phyloP scores from a whole-genome alignment of 2,797 vertebrate genomes.

The Meriones psammophilus region DNA sequence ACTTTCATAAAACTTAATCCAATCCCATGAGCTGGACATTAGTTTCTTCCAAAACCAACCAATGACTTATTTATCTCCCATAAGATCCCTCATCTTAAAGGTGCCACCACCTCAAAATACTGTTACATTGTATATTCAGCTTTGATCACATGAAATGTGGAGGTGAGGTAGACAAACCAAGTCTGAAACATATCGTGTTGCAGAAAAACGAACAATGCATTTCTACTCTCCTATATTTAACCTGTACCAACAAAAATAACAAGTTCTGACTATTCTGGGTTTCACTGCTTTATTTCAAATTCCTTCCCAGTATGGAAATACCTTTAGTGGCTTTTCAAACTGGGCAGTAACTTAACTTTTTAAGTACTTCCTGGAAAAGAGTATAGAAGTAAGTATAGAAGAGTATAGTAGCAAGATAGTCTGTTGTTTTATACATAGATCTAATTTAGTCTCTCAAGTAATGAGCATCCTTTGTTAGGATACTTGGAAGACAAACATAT shows the following conservation, averaged over 20 bases:
- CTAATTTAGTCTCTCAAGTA: slow-evolving; percentile 21
- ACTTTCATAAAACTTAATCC: background rate
- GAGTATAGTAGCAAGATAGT: background rate
- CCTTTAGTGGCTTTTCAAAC: background rate
- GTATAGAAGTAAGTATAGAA: background rate
- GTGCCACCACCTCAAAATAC: too few species aligned
- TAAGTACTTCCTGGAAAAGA: background rate
- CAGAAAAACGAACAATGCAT: background rate
- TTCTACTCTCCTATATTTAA: background rate
- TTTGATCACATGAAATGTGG: background rate
- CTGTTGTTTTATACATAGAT: background rate
- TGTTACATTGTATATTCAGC: background rate
- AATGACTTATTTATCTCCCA: background rate
- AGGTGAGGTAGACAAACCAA: background rate
- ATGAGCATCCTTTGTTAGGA: background rate
- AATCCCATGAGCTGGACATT: background rate
- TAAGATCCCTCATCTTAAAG: background rate
- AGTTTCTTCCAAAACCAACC: background rate
- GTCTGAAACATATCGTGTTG: background rate
- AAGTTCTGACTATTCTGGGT: background rate
- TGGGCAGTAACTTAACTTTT: background rate
- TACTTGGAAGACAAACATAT: background rate
- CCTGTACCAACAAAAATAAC: background rate
- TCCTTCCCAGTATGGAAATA: background rate
- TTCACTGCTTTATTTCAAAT: background rate